Percentiles rank a stretch among this genome's conserved stretches.
These are phyloP conservation scores for Zoanthus sociatus DNA, from an alignment of 92 coral and sea anemone species.

Conservation along the genomic window DNA sequence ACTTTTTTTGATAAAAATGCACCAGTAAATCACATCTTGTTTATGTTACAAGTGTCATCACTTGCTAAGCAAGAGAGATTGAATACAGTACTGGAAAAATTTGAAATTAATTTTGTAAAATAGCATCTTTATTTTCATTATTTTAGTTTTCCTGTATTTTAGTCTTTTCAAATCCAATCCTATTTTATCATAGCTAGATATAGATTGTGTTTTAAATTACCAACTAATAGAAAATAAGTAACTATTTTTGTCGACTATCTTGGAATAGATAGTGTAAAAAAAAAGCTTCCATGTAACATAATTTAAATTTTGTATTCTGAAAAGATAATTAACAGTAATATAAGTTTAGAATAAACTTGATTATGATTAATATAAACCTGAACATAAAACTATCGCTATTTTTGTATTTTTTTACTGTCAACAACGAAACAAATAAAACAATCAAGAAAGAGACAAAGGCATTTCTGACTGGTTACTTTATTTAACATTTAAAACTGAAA, in stretches of 20 bases:
- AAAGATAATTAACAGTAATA: background rate
- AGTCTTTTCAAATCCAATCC: too few relatives aligned
- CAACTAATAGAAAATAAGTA: background rate
- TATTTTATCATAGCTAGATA: too few relatives aligned
- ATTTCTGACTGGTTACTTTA: constrained; percentile 4
- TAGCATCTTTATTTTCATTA: too few relatives aligned
- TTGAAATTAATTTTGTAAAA: too few relatives aligned
- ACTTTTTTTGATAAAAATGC: too few relatives aligned
- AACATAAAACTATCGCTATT: background rate
- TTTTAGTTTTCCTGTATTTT: too few relatives aligned
- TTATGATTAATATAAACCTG: background rate
- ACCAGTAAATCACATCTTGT: too few relatives aligned
- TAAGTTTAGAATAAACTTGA: background rate
- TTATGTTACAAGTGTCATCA: too few relatives aligned
- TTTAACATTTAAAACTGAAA: background rate
- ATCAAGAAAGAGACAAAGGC: constrained; percentile 1
- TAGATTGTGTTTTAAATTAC: background rate
- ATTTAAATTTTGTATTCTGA: background rate
- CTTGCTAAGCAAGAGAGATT: too few relatives aligned
- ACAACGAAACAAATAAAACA: background rate
- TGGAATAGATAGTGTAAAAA: background rate
- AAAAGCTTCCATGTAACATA: background rate
- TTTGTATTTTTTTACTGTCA: constrained; percentile 8
- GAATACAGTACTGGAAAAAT: too few relatives aligned
- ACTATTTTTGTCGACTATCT: background rate